Base-by-base conservation (phyloP, 2,797 vertebrate genomes). In the Coreius guichenoti region DNA sequence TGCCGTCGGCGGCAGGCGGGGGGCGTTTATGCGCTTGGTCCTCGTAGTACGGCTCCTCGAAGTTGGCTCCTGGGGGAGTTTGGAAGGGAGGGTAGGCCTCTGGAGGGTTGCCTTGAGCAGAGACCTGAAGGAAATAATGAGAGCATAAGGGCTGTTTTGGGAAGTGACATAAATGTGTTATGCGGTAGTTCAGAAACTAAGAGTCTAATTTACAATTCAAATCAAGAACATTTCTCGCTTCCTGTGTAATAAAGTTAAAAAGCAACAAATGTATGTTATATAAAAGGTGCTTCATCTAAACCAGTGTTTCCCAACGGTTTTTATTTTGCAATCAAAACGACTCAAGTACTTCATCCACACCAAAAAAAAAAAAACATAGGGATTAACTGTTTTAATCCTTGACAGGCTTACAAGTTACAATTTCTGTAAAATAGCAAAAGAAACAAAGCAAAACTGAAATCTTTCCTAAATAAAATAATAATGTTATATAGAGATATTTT, bases 21-120 rank as follows among this genome's bases (percentile, higher is more conserved):
- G 98, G 97, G 81, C 97, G 97, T 90, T 97, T 94, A 88, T 97
- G 98, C 81, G 96, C 97, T 94, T 99, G 98, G 93, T 97, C 97
- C 93, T 99, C 98, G 69, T 98, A 99, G 95, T 98, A 99, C 91
- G 97, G 96, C 93, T 99, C 98, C 73, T 99, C 98, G 4, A 98
- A 99, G 93, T 94, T 97, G 74, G 90, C 87, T 21, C 94, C 96
- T 88, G 84, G 97, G 89, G 98, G 97, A 92, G 98, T 99, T 90
- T 97, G 98, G 94, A 99, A 99, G 9, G 98, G 97, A 91, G 98
- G 98, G 94, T 99, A 99, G 89, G 96, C 95, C 93, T 99, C 98
- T 95, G 98, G 92, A 90, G 96, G 95, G 94, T 97, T 94, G 83
- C 97, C 97, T 95, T 98, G 98, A 93, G 96, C 95, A 29, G 98